Percentiles rank a stretch among this genome's conserved stretches.
Conservation (phyloP, 1,140 invertebrate genomes). For the Polyergus mexicanus region DNA sequence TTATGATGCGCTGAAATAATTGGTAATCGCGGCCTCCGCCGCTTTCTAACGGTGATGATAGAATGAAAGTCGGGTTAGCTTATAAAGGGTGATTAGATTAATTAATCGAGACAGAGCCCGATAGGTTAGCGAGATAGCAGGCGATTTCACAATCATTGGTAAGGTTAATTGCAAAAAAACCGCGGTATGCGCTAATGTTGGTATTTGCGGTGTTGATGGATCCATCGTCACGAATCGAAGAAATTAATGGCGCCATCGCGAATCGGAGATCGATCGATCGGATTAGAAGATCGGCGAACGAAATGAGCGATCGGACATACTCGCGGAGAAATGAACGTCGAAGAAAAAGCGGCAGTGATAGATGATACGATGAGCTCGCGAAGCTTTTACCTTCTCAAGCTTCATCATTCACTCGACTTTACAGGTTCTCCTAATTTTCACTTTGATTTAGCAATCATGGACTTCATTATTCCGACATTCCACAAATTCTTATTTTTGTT, state of each 20-base stretch:
- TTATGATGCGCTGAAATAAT: slow-evolving; percentile 64
- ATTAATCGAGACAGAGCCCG: slow-evolving; percentile 59
- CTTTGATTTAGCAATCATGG: slow-evolving; percentile 61
- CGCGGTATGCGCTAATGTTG: slow-evolving; percentile 35
- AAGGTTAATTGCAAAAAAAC: slow-evolving; percentile 61
- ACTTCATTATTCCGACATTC: slow-evolving; percentile 36
- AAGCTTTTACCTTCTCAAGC: slow-evolving; percentile 30
- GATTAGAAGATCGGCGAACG: slow-evolving; percentile 54
- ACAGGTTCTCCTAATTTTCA: slow-evolving; percentile 61
- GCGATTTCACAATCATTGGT: slow-evolving; percentile 51
- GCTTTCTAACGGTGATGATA: slow-evolving; percentile 68
- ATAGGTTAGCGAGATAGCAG: slow-evolving; percentile 53
- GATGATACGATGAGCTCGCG: slow-evolving; percentile 55
- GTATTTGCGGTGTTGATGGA: slow-evolving; percentile 57
- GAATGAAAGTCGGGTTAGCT: slow-evolving; percentile 51
- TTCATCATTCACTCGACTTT: slow-evolving; percentile 31
- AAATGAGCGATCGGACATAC: slow-evolving; percentile 58
- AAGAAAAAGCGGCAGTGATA: slow-evolving; percentile 57
- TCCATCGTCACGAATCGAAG: slow-evolving; percentile 63
- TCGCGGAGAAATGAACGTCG: slow-evolving; percentile 48
- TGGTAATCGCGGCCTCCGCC: slow-evolving; percentile 41
- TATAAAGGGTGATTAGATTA: slow-evolving; percentile 67
- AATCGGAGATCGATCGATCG: slow-evolving; percentile 58
- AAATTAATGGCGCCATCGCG: slow-evolving; percentile 57
- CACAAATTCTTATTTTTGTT: slow-evolving; percentile 13